These are phyloP conservation scores for Clarias laeviceps DNA, from an alignment of 2,797 vertebrate genomes.

Conservation along the genomic window DNA sequence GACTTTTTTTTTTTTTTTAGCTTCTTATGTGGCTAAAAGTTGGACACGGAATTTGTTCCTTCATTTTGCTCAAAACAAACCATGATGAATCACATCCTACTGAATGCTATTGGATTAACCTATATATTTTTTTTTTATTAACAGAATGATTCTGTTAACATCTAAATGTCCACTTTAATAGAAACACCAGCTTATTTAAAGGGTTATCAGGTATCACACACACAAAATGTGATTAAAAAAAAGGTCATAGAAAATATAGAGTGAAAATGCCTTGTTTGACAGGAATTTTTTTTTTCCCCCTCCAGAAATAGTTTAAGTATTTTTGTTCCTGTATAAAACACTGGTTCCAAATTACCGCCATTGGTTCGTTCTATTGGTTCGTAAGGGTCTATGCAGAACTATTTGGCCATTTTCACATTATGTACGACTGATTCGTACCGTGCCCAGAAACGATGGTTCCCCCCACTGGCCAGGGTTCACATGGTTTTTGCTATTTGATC, in stretches of 20 bases:
- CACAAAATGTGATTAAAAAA: neutral
- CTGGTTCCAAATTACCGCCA: neutral
- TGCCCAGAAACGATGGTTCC: too few species aligned
- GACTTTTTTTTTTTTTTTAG: neutral
- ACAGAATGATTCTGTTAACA: neutral
- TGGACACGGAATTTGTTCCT: neutral
- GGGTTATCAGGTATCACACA: neutral
- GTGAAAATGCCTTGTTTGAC: too few species aligned
- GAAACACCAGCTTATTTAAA: too few species aligned
- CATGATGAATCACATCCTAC: neutral
- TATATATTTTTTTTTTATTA: too few species aligned
- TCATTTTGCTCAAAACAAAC: neutral
- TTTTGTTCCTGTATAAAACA: neutral
- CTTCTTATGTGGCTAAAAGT: neutral
- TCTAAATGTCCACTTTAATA: neutral
- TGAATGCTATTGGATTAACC: too few species aligned
- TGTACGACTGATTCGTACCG: too few species aligned
- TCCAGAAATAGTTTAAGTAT: neutral
- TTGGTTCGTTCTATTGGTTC: neutral
- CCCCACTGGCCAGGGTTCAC: too few species aligned
- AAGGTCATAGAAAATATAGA: too few species aligned
- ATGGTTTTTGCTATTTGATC: too few species aligned
- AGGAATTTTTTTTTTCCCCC: neutral
- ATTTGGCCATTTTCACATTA: too few species aligned
- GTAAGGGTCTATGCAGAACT: too few species aligned